These are phyloP conservation scores for Thalassoma bifasciatum DNA, from an alignment of 2,113 vertebrate species.

Conservation along the genomic window DNA sequence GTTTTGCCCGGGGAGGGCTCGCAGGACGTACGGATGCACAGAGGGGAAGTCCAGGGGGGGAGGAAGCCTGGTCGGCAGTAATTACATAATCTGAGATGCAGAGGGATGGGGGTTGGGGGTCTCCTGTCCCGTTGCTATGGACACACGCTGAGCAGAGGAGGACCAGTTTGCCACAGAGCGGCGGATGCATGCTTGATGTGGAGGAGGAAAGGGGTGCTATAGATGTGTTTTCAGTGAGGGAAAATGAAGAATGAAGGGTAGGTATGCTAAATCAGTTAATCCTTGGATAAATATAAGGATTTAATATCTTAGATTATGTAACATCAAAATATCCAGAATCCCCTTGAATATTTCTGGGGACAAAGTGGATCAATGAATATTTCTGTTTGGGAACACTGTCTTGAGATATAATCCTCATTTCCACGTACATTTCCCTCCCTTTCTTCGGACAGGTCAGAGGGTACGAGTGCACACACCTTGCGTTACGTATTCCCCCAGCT, in stretches of 20 bases:
- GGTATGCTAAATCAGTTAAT: conserved; percentile 6
- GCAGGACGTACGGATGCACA: conserved; percentile 2
- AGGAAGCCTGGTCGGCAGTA: conserved; percentile 28
- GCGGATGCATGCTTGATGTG: conserved; percentile 16
- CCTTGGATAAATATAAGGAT: background rate
- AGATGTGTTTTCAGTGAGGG: too few relatives aligned
- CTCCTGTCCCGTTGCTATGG: conserved; percentile 60
- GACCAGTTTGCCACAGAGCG: background rate
- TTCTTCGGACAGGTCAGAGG: background rate
- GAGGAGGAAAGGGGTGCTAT: too few relatives aligned
- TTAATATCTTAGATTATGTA: conserved; percentile 6
- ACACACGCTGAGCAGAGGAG: conserved; percentile 36
- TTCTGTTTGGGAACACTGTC: background rate
- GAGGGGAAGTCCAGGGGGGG: background rate
- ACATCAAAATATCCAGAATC: background rate
- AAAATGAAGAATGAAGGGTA: background rate
- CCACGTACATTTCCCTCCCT: background rate
- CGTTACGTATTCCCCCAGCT: conserved; percentile 31
- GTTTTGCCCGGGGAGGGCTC: conserved; percentile 5
- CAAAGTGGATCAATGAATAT: background rate
- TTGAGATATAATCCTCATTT: background rate
- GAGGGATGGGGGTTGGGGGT: conserved; percentile 34
- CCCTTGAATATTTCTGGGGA: background rate
- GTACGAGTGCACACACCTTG: conserved; percentile 30
- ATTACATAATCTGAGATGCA: conserved; percentile 69